Conservation (phyloP, 2,888 invertebrate species). For the Drosophila colorata region DNA sequence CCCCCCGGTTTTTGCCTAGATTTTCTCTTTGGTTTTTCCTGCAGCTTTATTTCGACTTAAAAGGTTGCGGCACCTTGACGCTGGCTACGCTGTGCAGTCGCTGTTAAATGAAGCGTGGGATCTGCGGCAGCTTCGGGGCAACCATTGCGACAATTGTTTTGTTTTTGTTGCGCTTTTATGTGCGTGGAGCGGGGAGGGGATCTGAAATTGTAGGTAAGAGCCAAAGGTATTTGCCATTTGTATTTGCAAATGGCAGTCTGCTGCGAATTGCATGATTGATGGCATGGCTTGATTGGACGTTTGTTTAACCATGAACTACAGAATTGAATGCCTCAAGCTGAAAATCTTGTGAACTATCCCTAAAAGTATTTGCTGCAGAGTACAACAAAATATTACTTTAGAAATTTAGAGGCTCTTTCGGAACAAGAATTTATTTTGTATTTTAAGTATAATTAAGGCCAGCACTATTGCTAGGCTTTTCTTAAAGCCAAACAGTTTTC, state of each 20-base stretch:
- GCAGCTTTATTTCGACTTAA: slow-evolving; percentile 38
- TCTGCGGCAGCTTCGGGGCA: slow-evolving; percentile 32
- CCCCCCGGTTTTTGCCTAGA: not conserved
- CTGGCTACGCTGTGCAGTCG: slow-evolving; percentile 6
- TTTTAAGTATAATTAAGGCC: no score
- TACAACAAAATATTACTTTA: not conserved
- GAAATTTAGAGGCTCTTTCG: not conserved
- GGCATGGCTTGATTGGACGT: slow-evolving; percentile 42
- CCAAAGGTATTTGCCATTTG: slow-evolving; percentile 49
- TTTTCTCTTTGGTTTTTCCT: slow-evolving; percentile 1
- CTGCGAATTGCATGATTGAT: slow-evolving; percentile 64
- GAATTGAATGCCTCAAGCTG: slow-evolving; percentile 1
- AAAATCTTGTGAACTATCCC: not conserved
- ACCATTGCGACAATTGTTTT: slow-evolving; percentile 40
- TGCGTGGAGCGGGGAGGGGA: not conserved
- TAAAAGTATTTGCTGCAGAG: no score
- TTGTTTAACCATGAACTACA: slow-evolving; percentile 15
- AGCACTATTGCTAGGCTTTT: not conserved
- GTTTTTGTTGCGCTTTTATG: slow-evolving; percentile 6
- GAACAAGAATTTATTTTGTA: no score
- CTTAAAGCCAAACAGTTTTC: not conserved
- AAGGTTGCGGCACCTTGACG: slow-evolving; percentile 49
- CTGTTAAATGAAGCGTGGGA: slow-evolving; percentile 67
- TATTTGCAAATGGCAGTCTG: slow-evolving; percentile 48
- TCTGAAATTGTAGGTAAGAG: slow-evolving; percentile 20